Conservation (phyloP, 2,888 invertebrate species). For the Drosophila merina region DNA sequence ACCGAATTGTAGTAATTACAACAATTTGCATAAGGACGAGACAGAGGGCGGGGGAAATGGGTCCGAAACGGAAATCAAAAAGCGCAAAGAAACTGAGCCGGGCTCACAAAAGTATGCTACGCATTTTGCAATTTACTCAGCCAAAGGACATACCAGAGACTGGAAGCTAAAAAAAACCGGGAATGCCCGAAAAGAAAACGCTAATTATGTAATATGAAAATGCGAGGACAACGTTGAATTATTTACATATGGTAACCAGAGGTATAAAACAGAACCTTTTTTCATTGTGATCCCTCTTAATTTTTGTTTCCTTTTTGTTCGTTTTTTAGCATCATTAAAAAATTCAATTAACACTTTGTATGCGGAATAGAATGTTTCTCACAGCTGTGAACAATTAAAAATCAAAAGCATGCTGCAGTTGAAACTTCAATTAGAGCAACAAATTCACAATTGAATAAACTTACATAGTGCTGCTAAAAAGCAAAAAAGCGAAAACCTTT, state of each 20-base stretch:
- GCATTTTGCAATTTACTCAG: slow-evolving; percentile 78
- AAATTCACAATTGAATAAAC: slow-evolving; percentile 42
- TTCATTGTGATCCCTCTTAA: slow-evolving; percentile 38
- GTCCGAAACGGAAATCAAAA: slow-evolving; percentile 69
- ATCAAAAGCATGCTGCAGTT: slow-evolving; percentile 26
- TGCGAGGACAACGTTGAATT: slow-evolving; percentile 69
- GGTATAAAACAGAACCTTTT: slow-evolving; percentile 54
- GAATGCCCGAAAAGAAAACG: slow-evolving; percentile 40
- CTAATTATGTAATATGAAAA: slow-evolving; percentile 80
- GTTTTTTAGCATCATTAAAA: slow-evolving; percentile 51
- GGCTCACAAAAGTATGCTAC: slow-evolving; percentile 69
- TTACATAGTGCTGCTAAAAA: slow-evolving; percentile 4
- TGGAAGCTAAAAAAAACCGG: slow-evolving; percentile 5
- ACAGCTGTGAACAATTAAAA: slow-evolving; percentile 14
- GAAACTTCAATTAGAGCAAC: slow-evolving; percentile 35
- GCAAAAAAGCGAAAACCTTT: slow-evolving; percentile 4
- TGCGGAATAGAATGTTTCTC: slow-evolving; percentile 21
- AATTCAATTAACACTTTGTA: slow-evolving; percentile 74
- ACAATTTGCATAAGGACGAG: slow-evolving; percentile 73
- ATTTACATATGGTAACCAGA: slow-evolving; percentile 74
- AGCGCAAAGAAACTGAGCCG: slow-evolving; percentile 64
- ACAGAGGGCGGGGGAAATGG: neutral
- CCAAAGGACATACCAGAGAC: slow-evolving; percentile 51
- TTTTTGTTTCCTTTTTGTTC: slow-evolving; percentile 7
- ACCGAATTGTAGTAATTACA: slow-evolving; percentile 81